Evolutionary conservation across 2,113 vertebrate species (phyloP).

Genomic region (Spermophilus dauricus): DNA sequence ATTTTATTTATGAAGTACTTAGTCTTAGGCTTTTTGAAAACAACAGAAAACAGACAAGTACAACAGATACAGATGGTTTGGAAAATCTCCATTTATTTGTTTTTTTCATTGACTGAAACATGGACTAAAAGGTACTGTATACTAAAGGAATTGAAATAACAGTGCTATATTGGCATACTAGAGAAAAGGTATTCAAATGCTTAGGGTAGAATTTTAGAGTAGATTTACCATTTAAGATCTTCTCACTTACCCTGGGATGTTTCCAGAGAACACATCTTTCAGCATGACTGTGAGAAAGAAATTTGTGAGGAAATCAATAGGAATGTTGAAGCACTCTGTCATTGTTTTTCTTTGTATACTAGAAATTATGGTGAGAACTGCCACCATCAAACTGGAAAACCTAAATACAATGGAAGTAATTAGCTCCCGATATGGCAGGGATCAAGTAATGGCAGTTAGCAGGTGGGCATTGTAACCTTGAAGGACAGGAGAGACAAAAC

Average conservation of each 20-base stretch:
- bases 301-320: background rate
- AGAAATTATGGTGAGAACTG: background rate
- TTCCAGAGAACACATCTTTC: background rate
- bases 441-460: background rate
- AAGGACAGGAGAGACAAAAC: background rate
- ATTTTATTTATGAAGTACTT: background rate
- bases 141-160: background rate
- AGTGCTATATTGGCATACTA: background rate
- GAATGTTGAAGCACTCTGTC: background rate
- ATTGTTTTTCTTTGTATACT: background rate
- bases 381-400: background rate
- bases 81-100: background rate
- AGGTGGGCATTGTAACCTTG: background rate
- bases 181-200: background rate
- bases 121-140: background rate
- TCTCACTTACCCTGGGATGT: background rate
- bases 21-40: background rate
- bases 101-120: background rate
- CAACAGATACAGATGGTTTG: background rate
- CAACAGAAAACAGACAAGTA: background rate
- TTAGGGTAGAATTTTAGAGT: background rate
- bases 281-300: background rate
- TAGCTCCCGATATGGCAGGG: background rate
- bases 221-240: background rate
- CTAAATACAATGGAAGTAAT: background rate